Conservation (phyloP, 2,797 vertebrate genomes). For the Acomys russatus region DNA sequence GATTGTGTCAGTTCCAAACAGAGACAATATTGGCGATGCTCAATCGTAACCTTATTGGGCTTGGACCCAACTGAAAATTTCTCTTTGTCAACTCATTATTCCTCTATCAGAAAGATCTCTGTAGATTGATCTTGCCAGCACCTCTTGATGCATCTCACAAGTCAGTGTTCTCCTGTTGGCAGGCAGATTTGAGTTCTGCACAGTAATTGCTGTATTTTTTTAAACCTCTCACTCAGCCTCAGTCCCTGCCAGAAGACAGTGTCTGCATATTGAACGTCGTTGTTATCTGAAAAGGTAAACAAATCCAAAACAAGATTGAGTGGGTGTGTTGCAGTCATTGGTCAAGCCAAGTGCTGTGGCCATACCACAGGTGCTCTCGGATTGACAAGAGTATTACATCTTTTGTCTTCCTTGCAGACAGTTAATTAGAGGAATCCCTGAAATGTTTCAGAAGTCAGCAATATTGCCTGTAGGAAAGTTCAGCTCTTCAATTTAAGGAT, state of each 20-base stretch:
- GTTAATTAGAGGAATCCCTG: constrained; percentile 69
- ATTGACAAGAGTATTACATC: constrained; percentile 67
- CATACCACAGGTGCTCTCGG: constrained; percentile 59
- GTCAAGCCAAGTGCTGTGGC: constrained; percentile 79
- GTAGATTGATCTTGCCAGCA: constrained; percentile 92
- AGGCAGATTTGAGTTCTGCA: constrained; percentile 90
- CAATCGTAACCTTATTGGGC: constrained; percentile 91
- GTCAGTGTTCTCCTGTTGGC: constrained; percentile 91
- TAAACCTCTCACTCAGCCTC: not conserved
- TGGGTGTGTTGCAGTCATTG: constrained; percentile 77
- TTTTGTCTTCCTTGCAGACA: not conserved
- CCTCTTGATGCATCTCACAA: constrained; percentile 91
- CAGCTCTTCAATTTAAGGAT: constrained; percentile 40
- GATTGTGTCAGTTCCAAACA: constrained; percentile 90
- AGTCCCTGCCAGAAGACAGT: constrained; percentile 85
- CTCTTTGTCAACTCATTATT: constrained; percentile 92
- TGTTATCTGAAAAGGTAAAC: constrained; percentile 88
- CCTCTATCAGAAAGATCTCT: constrained; percentile 91
- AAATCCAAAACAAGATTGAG: constrained; percentile 85
- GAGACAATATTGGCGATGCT: constrained; percentile 91
- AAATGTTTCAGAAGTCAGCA: constrained; percentile 60
- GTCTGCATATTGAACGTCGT: constrained; percentile 87
- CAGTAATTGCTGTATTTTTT: constrained; percentile 89
- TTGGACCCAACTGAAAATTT: constrained; percentile 90
- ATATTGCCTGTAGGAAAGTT: constrained; percentile 60